A percentile compares a stretch with the other conserved stretches of the same genome.
Evolutionary conservation across 1,140 invertebrate species (phyloP).

Genomic region (Hermatobates lingyangjiaoensis): DNA sequence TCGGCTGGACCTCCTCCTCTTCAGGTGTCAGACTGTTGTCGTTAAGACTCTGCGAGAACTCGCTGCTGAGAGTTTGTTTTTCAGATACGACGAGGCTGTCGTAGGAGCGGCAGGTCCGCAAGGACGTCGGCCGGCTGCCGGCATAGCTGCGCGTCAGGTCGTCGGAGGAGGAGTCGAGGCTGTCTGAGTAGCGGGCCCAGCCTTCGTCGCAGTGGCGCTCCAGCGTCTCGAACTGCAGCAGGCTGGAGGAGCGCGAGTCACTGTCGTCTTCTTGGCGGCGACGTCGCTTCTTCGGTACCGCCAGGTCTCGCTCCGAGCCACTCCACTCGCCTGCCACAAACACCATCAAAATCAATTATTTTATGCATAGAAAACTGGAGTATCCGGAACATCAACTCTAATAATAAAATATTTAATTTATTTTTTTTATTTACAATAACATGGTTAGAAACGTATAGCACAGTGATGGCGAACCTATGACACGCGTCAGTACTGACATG

Average conservation of each 20-base stretch:
- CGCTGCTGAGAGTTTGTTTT: slow-evolving; percentile 11
- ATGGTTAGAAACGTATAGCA: neutral
- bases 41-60: slow-evolving; percentile 18
- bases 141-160: slow-evolving; percentile 27
- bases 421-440: neutral
- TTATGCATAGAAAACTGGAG: neutral
- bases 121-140: slow-evolving; percentile 20
- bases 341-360: neutral
- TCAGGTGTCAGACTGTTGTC: slow-evolving; percentile 14
- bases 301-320: slow-evolving; percentile 53
- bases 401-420: neutral
- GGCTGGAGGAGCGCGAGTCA: slow-evolving; percentile 43
- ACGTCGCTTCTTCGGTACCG: slow-evolving; percentile 57
- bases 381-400: neutral
- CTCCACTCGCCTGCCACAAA: slow-evolving; percentile 24
- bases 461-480: too few relatives aligned
- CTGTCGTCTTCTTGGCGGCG: slow-evolving; percentile 26
- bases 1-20: slow-evolving; percentile 3
- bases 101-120: slow-evolving; percentile 29
- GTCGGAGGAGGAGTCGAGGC: slow-evolving; percentile 28
- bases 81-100: slow-evolving; percentile 24
- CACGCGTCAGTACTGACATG: too few relatives aligned
- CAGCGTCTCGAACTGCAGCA: slow-evolving; percentile 61
- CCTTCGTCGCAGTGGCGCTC: slow-evolving; percentile 38
- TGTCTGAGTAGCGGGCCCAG: slow-evolving; percentile 26